phyloP scores from a whole-genome alignment of 2,888 invertebrate species.

The Monoplex corrugatus region DNA sequence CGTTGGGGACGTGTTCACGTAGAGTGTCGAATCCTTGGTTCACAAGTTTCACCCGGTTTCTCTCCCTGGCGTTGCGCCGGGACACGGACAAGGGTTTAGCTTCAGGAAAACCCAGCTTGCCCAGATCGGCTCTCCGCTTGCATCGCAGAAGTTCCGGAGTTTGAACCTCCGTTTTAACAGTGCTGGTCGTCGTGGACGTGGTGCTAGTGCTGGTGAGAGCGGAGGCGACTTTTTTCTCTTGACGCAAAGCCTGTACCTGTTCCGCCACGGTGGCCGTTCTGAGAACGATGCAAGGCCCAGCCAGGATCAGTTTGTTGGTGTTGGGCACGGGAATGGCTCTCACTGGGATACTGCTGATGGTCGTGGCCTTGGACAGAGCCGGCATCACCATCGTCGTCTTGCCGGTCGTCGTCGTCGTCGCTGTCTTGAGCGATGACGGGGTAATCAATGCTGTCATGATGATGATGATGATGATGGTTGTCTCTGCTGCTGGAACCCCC shows the following conservation, averaged over 20 bases:
- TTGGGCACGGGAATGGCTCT: slow-evolving; percentile 58
- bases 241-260: slow-evolving; percentile 70
- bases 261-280: slow-evolving; percentile 74
- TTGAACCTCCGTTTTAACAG: slow-evolving; percentile 53
- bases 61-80: slow-evolving; percentile 94
- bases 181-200: slow-evolving; percentile 37
- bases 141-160: slow-evolving; percentile 72
- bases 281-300: slow-evolving; percentile 71
- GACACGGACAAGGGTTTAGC: slow-evolving; percentile 88
- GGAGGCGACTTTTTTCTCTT: slow-evolving; percentile 52
- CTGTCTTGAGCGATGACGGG: not conserved
- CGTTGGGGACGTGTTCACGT: slow-evolving; percentile 78
- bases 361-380: slow-evolving; percentile 37
- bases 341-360: slow-evolving; percentile 59
- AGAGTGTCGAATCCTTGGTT: slow-evolving; percentile 79
- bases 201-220: not conserved
- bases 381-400: not conserved
- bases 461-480: not conserved
- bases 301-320: slow-evolving; percentile 63
- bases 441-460: not conserved
- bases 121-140: slow-evolving; percentile 76
- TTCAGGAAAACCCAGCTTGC: slow-evolving; percentile 72
- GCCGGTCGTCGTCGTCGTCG: not conserved
- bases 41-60: slow-evolving; percentile 94
- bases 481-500: not conserved